These are phyloP conservation scores for Ganaspis sp. DNA, from an alignment of 1,140 invertebrate genomes.

Conservation along the genomic window DNA sequence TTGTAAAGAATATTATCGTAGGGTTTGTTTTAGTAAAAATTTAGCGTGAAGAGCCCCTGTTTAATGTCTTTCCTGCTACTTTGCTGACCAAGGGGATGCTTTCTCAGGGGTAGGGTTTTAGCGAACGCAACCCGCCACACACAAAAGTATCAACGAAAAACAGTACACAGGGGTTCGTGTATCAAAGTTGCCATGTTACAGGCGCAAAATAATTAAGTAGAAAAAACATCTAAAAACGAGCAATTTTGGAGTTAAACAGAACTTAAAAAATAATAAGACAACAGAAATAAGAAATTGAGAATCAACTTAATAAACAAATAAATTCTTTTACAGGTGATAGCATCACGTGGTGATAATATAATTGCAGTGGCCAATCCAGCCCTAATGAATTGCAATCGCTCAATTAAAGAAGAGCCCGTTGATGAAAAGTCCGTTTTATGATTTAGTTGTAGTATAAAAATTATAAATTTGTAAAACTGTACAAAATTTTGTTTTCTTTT, in stretches of 20 bases:
- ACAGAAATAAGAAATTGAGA: slow-evolving; percentile 17
- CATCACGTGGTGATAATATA: slow-evolving; percentile 89
- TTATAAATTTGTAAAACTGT: neutral
- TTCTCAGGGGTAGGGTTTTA: no score
- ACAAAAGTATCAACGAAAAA: no score
- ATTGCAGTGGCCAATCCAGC: slow-evolving; percentile 92
- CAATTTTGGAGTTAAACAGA: slow-evolving; percentile 13
- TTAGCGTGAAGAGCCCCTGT: no score
- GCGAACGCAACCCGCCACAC: no score
- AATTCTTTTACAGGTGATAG: slow-evolving; percentile 81
- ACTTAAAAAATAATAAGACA: neutral
- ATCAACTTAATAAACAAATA: no score
- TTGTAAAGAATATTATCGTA: no score
- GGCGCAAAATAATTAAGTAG: no score
- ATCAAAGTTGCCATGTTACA: no score
- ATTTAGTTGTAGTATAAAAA: neutral
- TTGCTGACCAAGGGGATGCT: no score
- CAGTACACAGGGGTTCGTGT: neutral
- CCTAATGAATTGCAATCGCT: slow-evolving; percentile 76
- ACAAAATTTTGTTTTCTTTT: neutral
- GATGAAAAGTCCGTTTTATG: slow-evolving; percentile 55
- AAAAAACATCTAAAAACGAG: no score
- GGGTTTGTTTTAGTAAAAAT: no score
- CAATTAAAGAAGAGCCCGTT: slow-evolving; percentile 71
- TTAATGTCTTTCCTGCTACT: neutral